Base-by-base conservation (phyloP, 2,888 invertebrate genomes). In the Yponomeuta malinellus region DNA sequence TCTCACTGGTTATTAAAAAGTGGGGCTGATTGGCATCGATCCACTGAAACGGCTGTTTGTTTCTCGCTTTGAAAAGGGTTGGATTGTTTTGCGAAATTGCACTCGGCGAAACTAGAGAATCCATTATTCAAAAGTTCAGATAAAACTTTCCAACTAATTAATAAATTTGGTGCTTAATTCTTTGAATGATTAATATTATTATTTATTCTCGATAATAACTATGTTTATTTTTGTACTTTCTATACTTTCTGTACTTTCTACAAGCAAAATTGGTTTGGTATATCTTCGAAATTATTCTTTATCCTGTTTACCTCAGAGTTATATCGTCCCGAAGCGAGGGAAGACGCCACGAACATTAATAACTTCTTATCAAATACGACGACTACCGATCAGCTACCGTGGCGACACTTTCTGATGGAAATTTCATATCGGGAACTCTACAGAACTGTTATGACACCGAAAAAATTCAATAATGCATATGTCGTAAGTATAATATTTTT, bases 341-440 rank as follows among this genome's bases (percentile, higher is more conserved):
- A 37, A 69, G 15, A 63, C 63, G 52, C 52, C 52, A 1, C 52
- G 4, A 63, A 77, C 86, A 87, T 87, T 82, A 85, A 87, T 87
- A 83, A 85, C 75, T 5, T 43, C 73, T 84, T 86, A 86, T 86
- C 86, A 72, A 73, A 72, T 72, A 71, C 75, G 79, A 78, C 78
- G 81, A 79, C 78, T 78, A 78, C 74, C 78, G 77, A 79, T 79
- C 80, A 71, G 85, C 87, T 86, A 85, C 87, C 75, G 86, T 80
- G 78, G 79, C 77, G 79, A 83, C 82, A 81, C 76, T 77, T 79
- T 75, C 78, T 68, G 70, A 69, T 69, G 74, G 72, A 68, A 71
- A 73, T 69, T 71, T 72, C 8, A 10, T 31, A 31, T 65, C 10
- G 10, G 65, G 29, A 65, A 31, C 65, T 70, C 71, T 75, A 78